Conservation (phyloP, 2,113 vertebrate species). For the Choloepus hoffmanni region DNA sequence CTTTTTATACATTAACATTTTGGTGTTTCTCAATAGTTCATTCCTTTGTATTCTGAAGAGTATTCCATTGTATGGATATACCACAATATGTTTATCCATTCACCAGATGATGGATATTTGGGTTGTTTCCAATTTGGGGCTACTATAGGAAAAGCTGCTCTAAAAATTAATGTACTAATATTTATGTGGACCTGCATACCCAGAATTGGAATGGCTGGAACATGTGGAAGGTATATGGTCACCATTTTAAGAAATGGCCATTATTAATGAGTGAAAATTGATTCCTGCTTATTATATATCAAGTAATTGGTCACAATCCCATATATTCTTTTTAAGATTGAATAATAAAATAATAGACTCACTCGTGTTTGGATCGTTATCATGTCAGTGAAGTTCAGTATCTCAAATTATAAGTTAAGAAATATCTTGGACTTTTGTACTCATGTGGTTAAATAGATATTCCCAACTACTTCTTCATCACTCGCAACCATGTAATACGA, state of each 20-base stretch:
- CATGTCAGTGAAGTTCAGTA: not conserved
- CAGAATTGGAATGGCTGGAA: not conserved
- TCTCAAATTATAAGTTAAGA: not conserved
- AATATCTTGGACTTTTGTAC: not conserved
- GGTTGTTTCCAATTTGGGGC: not conserved
- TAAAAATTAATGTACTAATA: not conserved
- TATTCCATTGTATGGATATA: not conserved
- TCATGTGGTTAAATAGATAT: not conserved
- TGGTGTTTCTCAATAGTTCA: not conserved
- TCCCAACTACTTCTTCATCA: not conserved
- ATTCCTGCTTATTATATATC: not conserved
- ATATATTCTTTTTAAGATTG: not conserved
- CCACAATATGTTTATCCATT: not conserved
- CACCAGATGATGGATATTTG: not conserved
- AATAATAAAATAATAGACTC: not conserved
- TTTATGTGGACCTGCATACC: not conserved
- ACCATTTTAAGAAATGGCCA: not conserved
- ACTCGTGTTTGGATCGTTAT: not conserved
- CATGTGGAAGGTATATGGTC: not conserved
- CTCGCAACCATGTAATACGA: too few species aligned
- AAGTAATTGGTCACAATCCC: not conserved
- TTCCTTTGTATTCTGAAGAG: not conserved
- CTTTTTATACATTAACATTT: not conserved
- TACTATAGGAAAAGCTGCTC: not conserved
- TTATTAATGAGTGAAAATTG: not conserved